These are phyloP conservation scores for Margaritifera margaritifera DNA, from an alignment of 2,888 invertebrate genomes.

Conservation along the genomic window DNA sequence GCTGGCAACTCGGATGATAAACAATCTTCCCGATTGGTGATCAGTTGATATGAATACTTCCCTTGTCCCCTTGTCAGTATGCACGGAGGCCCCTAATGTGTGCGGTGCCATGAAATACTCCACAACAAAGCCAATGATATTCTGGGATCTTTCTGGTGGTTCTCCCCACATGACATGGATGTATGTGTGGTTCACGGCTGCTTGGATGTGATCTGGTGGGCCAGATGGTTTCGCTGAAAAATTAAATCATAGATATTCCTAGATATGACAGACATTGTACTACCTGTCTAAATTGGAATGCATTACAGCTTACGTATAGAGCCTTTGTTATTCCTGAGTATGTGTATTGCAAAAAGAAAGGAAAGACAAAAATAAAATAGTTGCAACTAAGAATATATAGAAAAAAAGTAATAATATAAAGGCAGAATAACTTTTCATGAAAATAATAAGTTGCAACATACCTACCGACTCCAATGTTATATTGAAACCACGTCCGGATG, in stretches of 20 bases:
- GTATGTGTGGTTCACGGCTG: background rate
- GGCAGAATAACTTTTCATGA: too few relatives aligned
- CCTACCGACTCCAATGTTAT: too few relatives aligned
- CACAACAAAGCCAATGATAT: conserved; percentile 9
- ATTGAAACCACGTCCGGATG: too few relatives aligned
- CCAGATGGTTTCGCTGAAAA: conserved; percentile 7
- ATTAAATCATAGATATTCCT: background rate
- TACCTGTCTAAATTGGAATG: too few relatives aligned
- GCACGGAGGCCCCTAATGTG: conserved; percentile 8
- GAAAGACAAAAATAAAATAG: too few relatives aligned
- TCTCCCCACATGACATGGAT: conserved; percentile 11
- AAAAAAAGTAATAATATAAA: too few relatives aligned
- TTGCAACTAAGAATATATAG: too few relatives aligned
- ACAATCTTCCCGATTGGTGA: conserved; percentile 9
- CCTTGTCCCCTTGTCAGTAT: background rate
- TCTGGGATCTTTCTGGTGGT: background rate
- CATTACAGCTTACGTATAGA: too few relatives aligned
- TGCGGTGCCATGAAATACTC: conserved; percentile 15
- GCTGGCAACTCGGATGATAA: conserved; percentile 9
- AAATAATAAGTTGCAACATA: too few relatives aligned
- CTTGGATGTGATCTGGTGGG: background rate
- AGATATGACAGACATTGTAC: too few relatives aligned
- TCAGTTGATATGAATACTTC: conserved; percentile 6
- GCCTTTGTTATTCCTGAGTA: too few relatives aligned
- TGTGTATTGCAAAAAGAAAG: too few relatives aligned